Evolutionary conservation across 1,140 invertebrate genomes (phyloP).

Genomic region (Calephelis nemesis): DNA sequence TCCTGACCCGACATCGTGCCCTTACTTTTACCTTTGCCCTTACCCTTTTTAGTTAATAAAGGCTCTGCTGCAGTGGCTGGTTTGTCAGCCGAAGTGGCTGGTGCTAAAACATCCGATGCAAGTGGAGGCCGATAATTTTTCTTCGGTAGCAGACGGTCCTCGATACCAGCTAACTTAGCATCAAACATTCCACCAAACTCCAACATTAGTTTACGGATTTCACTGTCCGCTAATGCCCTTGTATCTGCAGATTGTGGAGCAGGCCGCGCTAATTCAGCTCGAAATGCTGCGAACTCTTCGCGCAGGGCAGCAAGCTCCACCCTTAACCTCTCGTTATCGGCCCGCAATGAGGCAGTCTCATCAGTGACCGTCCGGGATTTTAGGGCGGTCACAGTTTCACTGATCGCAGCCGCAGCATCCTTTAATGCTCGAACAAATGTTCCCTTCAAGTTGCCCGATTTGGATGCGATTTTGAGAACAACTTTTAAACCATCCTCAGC

Average conservation of each 20-base stretch:
- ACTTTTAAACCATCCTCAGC: not conserved
- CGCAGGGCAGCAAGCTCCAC: constrained; percentile 11
- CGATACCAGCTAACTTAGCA: not conserved
- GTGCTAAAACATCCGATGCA: not conserved
- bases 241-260: not conserved
- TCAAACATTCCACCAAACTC: constrained; percentile 4
- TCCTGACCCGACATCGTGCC: no score
- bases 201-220: not conserved
- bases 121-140: constrained; percentile 1
- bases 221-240: not conserved
- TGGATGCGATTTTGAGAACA: constrained; percentile 21
- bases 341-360: constrained; percentile 19
- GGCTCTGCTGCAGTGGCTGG: no score
- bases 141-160: not conserved
- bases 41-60: no score
- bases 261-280: not conserved
- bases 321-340: constrained; percentile 19
- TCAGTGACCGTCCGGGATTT: not conserved
- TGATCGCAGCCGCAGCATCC: constrained; percentile 21
- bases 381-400: constrained; percentile 4
- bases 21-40: no score
- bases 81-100: no score
- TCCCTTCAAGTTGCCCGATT: constrained; percentile 25
- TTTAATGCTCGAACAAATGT: constrained; percentile 23
- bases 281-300: constrained; percentile 2